Conservation (phyloP, 1,140 invertebrate genomes). For the Drosophila elegans region DNA sequence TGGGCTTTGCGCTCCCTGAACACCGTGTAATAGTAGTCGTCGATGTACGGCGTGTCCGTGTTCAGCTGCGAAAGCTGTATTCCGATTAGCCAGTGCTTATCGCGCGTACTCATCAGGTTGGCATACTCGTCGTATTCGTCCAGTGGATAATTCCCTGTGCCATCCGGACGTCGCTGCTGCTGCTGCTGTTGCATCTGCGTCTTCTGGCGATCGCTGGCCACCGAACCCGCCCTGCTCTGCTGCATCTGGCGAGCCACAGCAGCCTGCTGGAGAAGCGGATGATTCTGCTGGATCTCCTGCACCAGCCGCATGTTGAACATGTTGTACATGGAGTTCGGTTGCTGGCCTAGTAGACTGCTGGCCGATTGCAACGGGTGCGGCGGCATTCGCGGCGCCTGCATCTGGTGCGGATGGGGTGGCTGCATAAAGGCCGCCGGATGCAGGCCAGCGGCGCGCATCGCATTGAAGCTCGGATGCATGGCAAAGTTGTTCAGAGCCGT, state of each 20-base stretch:
- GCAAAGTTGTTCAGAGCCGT: conserved; percentile 84
- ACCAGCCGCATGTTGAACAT: conserved; percentile 85
- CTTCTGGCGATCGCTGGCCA: conserved; percentile 43
- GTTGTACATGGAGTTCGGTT: conserved; percentile 77
- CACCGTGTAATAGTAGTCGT: conserved; percentile 94
- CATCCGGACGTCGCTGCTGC: conserved; percentile 62
- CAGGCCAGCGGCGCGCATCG: conserved; percentile 80
- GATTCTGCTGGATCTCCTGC: conserved; percentile 87
- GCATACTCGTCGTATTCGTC: conserved; percentile 91
- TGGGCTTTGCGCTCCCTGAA: conserved; percentile 87
- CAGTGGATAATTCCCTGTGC: conserved; percentile 73
- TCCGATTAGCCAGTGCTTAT: conserved; percentile 97
- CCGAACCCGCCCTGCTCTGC: conserved; percentile 43
- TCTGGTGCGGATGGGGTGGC: conserved; percentile 52
- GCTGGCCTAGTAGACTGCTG: conserved; percentile 63
- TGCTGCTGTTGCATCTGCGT: conserved; percentile 51
- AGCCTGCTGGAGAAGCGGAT: conserved; percentile 85
- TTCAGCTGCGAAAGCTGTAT: conserved; percentile 96
- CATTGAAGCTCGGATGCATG: conserved; percentile 84
- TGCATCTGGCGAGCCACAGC: conserved; percentile 65
- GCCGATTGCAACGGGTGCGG: conserved; percentile 54
- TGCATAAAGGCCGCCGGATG: conserved; percentile 85
- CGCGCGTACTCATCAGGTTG: conserved; percentile 94
- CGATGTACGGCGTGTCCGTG: conserved; percentile 93
- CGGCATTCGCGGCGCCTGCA: conserved; percentile 69